phyloP scores from a whole-genome alignment of 2,888 invertebrate genomes.

The Eristalinus aeneus region DNA sequence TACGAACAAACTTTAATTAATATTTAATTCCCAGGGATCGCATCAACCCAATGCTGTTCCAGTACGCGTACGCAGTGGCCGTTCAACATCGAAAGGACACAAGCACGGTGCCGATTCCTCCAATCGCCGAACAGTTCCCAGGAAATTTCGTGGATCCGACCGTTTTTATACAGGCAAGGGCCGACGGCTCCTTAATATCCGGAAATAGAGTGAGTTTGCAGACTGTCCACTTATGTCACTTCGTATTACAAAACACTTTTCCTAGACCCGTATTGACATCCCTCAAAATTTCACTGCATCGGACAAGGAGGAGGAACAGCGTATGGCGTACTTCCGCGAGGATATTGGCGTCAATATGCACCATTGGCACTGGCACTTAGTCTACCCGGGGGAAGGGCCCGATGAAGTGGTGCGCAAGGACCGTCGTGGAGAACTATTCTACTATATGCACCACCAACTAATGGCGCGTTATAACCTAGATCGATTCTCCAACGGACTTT shows the following conservation, averaged over 20 bases:
- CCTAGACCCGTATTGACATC: constrained; percentile 83
- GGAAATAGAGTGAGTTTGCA: constrained; percentile 80
- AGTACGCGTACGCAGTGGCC: constrained; percentile 89
- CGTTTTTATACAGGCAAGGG: constrained; percentile 86
- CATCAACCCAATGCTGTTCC: constrained; percentile 90
- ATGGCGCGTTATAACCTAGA: constrained; percentile 87
- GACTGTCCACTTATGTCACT: background rate
- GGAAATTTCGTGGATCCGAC: constrained; percentile 90
- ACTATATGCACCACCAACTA: constrained; percentile 87
- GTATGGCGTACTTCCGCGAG: constrained; percentile 91
- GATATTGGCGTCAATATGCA: constrained; percentile 92
- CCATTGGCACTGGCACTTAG: constrained; percentile 96
- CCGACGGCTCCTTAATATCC: constrained; percentile 85
- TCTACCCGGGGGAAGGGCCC: constrained; percentile 88
- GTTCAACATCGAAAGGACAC: constrained; percentile 84
- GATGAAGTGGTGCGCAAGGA: constrained; percentile 86
- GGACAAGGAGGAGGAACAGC: constrained; percentile 88
- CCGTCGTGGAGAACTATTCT: constrained; percentile 87
- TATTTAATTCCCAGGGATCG: constrained; percentile 82
- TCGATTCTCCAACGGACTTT: constrained; percentile 86
- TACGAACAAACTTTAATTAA: background rate
- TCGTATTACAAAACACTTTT: background rate
- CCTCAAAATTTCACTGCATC: constrained; percentile 89
- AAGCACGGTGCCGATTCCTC: constrained; percentile 85
- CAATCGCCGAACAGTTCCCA: constrained; percentile 90